Evolutionary conservation across 2,113 vertebrate species (phyloP).

Genomic region (Pelusios castaneus): DNA sequence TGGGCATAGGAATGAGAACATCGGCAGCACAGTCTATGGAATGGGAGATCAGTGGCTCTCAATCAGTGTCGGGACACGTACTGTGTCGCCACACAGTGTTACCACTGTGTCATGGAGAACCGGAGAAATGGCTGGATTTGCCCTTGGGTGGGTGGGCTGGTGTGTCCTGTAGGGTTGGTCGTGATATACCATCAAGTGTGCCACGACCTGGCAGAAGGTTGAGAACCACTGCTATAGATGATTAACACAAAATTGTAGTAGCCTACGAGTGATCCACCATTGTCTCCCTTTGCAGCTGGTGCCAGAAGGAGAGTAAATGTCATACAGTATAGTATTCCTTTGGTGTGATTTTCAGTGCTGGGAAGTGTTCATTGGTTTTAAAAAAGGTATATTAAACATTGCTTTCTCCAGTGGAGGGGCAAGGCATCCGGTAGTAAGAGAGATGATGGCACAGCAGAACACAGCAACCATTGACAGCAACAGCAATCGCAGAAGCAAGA

Average conservation of each 20-base stretch:
- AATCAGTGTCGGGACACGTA: too few species aligned
- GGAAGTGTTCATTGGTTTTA: background rate
- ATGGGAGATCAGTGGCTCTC: too few species aligned
- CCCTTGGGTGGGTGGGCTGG: too few species aligned
- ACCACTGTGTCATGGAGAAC: too few species aligned
- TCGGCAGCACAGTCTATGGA: background rate
- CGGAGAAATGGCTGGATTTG: too few species aligned
- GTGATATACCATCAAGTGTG: too few species aligned
- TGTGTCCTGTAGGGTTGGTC: too few species aligned
- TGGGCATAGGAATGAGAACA: background rate
- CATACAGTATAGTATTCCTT: background rate
- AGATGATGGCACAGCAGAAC: fast-evolving
- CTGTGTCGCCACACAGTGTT: too few species aligned
- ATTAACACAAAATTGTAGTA: background rate
- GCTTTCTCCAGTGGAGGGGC: background rate
- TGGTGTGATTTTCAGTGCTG: background rate
- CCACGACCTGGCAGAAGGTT: background rate
- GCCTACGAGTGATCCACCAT: background rate
- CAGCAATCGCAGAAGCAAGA: background rate
- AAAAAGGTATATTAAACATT: background rate
- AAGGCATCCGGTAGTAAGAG: background rate
- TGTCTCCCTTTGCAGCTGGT: background rate
- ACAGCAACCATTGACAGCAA: background rate
- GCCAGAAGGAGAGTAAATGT: background rate
- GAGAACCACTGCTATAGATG: background rate